Percentiles rank a stretch among this genome's conserved stretches.
These are phyloP conservation scores for Microcebus murinus DNA, from an alignment of 2,113 vertebrate species.

Conservation along the genomic window DNA sequence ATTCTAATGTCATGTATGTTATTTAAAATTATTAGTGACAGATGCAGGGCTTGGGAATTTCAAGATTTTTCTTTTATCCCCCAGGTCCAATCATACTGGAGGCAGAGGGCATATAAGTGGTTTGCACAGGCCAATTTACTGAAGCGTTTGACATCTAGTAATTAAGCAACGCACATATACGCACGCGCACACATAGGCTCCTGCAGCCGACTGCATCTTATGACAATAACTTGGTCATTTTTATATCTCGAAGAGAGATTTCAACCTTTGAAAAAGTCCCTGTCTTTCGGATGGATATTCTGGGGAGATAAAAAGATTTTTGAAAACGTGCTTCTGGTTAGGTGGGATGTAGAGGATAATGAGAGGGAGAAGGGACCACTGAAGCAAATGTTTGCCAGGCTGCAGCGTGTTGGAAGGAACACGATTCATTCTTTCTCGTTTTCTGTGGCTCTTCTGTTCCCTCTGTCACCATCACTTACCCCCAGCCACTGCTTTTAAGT, in stretches of 20 bases:
- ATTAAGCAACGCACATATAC: neutral
- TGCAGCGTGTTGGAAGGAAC: neutral
- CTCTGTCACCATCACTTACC: neutral
- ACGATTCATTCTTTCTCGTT: neutral
- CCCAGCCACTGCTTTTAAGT: neutral
- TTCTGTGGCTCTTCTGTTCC: neutral
- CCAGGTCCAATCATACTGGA: neutral
- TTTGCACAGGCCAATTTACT: neutral
- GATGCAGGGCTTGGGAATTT: neutral
- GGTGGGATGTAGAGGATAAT: neutral
- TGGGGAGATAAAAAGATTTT: neutral
- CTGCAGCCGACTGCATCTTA: neutral
- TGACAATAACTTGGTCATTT: neutral
- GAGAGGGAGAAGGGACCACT: neutral
- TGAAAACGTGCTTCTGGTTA: neutral
- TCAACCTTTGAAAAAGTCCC: neutral
- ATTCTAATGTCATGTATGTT: conserved; percentile 27
- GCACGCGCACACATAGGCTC: neutral
- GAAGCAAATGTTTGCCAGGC: neutral
- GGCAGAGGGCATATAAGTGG: too few species aligned
- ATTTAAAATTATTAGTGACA: conserved; percentile 20
- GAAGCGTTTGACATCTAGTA: neutral
- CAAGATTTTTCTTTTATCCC: neutral
- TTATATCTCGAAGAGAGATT: neutral
- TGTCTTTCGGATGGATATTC: neutral